Evolutionary conservation across 2,113 vertebrate species (phyloP).

Genomic region (Epinephelus fuscoguttatus): DNA sequence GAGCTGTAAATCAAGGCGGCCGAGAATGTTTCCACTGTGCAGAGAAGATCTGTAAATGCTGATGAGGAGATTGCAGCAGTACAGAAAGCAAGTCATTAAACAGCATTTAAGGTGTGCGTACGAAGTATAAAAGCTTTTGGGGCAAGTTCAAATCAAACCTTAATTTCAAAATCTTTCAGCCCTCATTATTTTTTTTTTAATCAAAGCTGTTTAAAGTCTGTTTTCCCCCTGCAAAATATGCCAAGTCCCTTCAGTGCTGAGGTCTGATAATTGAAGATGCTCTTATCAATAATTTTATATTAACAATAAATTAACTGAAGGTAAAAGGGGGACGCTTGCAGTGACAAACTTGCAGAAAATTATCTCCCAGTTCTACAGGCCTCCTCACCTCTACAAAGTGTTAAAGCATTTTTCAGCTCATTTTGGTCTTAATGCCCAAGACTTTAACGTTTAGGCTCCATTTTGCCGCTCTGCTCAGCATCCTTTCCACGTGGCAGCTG

Average conservation of each 20-base stretch:
- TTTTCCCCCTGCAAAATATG: not conserved
- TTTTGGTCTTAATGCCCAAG: not conserved
- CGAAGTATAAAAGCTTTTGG: not conserved
- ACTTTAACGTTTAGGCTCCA: not conserved
- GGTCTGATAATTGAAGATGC: not conserved
- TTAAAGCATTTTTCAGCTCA: not conserved
- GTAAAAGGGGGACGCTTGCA: not conserved
- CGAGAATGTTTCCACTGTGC: constrained; percentile 75
- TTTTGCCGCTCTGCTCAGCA: not conserved
- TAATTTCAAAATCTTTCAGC: not conserved
- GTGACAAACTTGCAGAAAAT: no score
- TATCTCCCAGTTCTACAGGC: not conserved
- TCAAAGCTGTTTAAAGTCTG: not conserved
- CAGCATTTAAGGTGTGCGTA: constrained; percentile 10
- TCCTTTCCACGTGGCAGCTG: not conserved
- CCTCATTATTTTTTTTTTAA: not conserved
- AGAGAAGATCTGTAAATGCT: constrained; percentile 60
- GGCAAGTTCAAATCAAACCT: not conserved
- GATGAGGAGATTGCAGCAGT: constrained; percentile 47
- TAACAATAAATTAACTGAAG: not conserved
- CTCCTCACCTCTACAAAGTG: not conserved
- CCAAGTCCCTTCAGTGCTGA: no score
- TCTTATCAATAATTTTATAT: not conserved
- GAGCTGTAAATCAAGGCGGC: constrained; percentile 74
- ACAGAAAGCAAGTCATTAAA: constrained; percentile 36